Base-by-base conservation (phyloP, 1,140 invertebrate species). In the Telenomus remus region DNA sequence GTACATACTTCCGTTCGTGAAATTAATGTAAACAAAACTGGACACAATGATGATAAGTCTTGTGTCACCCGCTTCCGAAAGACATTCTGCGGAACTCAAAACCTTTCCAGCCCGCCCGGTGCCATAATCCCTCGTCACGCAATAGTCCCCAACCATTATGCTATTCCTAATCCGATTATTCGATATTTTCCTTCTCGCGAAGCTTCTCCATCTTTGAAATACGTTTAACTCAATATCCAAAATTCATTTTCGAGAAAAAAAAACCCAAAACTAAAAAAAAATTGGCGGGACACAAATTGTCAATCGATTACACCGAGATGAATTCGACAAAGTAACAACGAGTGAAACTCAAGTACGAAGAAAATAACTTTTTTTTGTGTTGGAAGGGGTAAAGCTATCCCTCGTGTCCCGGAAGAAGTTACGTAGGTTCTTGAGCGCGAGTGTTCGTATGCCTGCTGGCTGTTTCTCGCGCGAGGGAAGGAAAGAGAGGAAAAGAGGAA, bases 401-500 rank as follows among this genome's bases (percentile, higher is more conserved):
- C 65, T 74, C 54, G 61, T 74, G 74, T 73, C 74, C 73, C 74
- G 78, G 68, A 72, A 73, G 63, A 47, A 65, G 54, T 59, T 76
- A 74, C 72, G 63, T 77, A 66, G 75, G 57, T 64, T 72, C 75
- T 69, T 69, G 16, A 59, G 48, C 54, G 68, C 59, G 68, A 72
- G 63, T 69, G 63, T 77, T 72, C 63, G 61, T 73, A 77, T 68
- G 66, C 61, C 61, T 71, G 73, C 57, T 72, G 68, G 68, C 68
- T 77, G 68, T 71, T 72, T 72, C 74, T 68, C 74, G 68, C 68
- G 75, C 76, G 54, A 57, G 68, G 64, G 72, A 77, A 76, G 15
- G 35, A 75, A 12, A 65, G 61, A 76, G 64, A 76, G 69, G 75
- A 73, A 79, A 77, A 71, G 77, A 79, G 79, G 78, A 79, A 78